phyloP scores from a whole-genome alignment of 2,888 invertebrate species.

The Escarpia spicata region DNA sequence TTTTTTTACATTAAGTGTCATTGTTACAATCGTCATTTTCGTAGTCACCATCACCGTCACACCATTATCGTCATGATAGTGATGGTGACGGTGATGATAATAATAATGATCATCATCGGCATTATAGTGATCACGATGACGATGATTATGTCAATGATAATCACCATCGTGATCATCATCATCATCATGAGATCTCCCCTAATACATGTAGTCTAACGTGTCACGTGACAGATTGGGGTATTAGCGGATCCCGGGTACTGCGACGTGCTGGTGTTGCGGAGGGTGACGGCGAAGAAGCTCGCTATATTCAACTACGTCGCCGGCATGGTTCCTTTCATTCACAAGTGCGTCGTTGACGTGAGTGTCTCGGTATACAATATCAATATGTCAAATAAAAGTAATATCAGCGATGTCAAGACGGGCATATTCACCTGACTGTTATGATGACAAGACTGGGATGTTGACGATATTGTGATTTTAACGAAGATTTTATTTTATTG shows the following conservation, averaged over 20 bases:
- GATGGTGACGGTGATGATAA: too few species aligned
- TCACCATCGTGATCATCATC: neutral
- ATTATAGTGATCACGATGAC: too few species aligned
- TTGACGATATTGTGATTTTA: neutral
- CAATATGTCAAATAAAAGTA: too few species aligned
- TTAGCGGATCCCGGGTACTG: neutral
- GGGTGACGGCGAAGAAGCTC: slow-evolving; percentile 54
- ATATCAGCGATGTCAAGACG: neutral
- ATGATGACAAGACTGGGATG: too few species aligned
- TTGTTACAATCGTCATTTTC: too few species aligned
- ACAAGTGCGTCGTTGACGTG: slow-evolving; percentile 43
- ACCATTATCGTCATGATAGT: too few species aligned
- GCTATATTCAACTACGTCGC: slow-evolving; percentile 61
- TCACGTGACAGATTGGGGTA: slow-evolving; percentile 3
- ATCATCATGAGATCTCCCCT: neutral
- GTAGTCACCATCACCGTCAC: too few species aligned
- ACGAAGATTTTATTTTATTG: neutral
- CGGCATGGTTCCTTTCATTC: slow-evolving; percentile 64
- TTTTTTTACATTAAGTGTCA: too few species aligned
- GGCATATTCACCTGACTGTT: neutral
- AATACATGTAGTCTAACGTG: neutral
- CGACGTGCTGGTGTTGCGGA: slow-evolving; percentile 46
- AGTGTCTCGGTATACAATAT: neutral
- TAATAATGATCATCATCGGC: too few species aligned
- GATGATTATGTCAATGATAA: too few species aligned